A percentile compares a stretch with the other conserved stretches of the same genome.
These are phyloP conservation scores for Babyrousa celebensis DNA, from an alignment of 2,797 vertebrate species.

Conservation along the genomic window DNA sequence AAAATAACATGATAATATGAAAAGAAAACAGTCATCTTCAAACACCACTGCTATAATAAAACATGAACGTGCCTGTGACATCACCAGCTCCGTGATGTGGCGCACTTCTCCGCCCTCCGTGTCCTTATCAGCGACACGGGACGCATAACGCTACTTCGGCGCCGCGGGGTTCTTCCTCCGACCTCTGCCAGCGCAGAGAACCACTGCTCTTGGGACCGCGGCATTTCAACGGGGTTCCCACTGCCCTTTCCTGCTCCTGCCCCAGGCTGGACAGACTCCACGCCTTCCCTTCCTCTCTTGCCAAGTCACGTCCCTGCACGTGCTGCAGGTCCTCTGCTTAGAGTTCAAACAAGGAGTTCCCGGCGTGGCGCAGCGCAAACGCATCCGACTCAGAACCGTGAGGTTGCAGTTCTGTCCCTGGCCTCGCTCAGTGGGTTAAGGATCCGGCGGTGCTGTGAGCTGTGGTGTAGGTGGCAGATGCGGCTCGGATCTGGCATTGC, in stretches of 20 bases:
- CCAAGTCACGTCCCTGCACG: not conserved
- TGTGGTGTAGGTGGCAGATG: too few relatives aligned
- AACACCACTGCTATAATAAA: conserved; percentile 28
- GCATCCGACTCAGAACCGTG: too few relatives aligned
- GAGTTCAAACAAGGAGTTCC: not conserved
- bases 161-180: not conserved
- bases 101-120: not conserved
- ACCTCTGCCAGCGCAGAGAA: not conserved
- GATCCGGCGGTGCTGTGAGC: too few relatives aligned
- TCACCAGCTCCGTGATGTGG: not conserved
- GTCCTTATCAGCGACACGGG: too few relatives aligned
- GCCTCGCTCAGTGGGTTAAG: too few relatives aligned
- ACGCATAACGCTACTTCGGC: not conserved
- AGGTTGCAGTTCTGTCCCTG: too few relatives aligned
- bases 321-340: not conserved
- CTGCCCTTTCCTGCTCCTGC: not conserved
- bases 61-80: rapidly evolving
- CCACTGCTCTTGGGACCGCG: not conserved
- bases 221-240: not conserved
- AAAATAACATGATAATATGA: not conserved
- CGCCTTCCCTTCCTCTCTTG: not conserved
- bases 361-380: too few relatives aligned
- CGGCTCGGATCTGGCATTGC: too few relatives aligned
- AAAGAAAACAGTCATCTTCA: conserved; percentile 69
- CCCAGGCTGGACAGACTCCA: not conserved